phyloP scores from a whole-genome alignment of 2,888 invertebrate genomes.

The Pogonocherus hispidulus region DNA sequence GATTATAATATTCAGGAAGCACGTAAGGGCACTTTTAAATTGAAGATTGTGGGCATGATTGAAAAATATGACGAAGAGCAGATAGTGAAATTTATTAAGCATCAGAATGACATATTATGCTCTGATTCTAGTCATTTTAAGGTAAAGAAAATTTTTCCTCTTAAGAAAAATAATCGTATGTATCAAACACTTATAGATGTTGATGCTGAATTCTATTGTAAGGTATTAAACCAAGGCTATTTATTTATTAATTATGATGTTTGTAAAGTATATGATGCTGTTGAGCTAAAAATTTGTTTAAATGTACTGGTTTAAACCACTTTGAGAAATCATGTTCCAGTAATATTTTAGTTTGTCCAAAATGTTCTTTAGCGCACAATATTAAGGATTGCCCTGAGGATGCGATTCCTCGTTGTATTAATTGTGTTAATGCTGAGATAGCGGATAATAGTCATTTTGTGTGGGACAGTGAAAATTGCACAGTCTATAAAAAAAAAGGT shows the following conservation, averaged over 20 bases:
- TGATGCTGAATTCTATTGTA: background rate
- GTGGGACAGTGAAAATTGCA: background rate
- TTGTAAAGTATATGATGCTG: background rate
- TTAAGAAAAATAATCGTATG: background rate
- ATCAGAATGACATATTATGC: background rate
- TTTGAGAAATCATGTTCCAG: background rate
- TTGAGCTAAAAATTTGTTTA: slow-evolving; percentile 4
- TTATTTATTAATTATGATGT: background rate
- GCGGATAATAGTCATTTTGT: background rate
- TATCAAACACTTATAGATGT: background rate
- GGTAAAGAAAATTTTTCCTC: no score
- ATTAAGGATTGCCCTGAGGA: slow-evolving; percentile 6
- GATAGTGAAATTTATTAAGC: background rate
- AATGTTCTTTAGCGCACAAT: background rate
- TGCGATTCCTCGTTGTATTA: background rate
- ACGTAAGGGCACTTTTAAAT: no score
- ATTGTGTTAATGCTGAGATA: slow-evolving; percentile 1
- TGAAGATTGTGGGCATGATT: background rate
- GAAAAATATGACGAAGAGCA: background rate
- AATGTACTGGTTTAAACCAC: slow-evolving; percentile 1
- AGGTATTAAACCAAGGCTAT: background rate
- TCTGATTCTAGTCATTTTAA: no score
- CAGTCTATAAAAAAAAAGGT: slow-evolving; percentile 9
- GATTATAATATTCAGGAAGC: no score
- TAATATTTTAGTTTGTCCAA: background rate